Evolutionary conservation across 1,140 invertebrate species (phyloP).

Genomic region (Dufourea novaeangliae): DNA sequence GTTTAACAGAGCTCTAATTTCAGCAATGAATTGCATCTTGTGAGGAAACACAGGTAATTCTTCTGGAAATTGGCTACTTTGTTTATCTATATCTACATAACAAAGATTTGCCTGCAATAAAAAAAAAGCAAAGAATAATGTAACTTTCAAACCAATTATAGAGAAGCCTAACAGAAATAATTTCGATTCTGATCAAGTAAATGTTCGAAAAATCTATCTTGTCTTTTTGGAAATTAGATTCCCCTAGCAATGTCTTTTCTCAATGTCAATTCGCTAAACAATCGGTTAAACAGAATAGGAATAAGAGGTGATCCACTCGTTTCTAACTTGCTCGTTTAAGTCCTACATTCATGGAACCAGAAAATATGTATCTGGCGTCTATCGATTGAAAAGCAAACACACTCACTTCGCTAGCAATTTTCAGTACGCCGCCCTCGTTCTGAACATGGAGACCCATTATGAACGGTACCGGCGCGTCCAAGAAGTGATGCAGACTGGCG

Average conservation of each 20-base stretch:
- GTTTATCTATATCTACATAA: conserved; percentile 97
- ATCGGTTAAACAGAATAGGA: too few relatives aligned
- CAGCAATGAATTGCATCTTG: conserved; percentile 91
- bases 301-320: not conserved
- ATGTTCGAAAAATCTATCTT: too few relatives aligned
- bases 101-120: conserved; percentile 91
- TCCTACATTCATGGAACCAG: not conserved
- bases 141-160: too few relatives aligned
- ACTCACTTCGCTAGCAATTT: conserved; percentile 84
- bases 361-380: not conserved
- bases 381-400: not conserved
- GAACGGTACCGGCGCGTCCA: conserved; percentile 99
- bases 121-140: conserved; percentile 8
- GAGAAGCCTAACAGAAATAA: too few relatives aligned
- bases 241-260: too few relatives aligned
- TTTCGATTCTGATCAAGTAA: too few relatives aligned
- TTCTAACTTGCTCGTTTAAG: not conserved
- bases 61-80: conserved; percentile 95
- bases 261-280: too few relatives aligned
- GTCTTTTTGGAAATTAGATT: too few relatives aligned
- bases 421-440: conserved; percentile 82
- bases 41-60: conserved; percentile 97
- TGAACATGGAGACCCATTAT: conserved; percentile 94
- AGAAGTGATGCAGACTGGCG: conserved; percentile 96
- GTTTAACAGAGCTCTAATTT: conserved; percentile 91